Evolutionary conservation across 2,888 invertebrate genomes (phyloP), one percentile per base, ranked within the genome.

Genomic region (Halictus ligatus): DNA sequence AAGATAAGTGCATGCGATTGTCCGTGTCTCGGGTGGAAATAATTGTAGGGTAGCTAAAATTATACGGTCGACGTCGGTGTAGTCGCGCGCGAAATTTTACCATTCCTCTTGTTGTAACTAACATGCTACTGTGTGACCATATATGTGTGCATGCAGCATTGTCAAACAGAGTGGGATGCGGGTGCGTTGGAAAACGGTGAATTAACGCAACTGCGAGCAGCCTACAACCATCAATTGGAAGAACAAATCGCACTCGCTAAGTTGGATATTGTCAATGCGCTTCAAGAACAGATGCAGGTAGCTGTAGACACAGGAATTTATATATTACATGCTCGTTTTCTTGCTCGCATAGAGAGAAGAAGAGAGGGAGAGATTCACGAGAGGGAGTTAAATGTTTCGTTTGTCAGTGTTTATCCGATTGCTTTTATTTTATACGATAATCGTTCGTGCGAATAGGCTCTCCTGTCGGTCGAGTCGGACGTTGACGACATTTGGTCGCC

Each of bases 251-350:
- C 96, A 77, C 95, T 96, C 93, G 97, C 97, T 86, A 96, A 97
- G 90, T 96, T 96, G 92, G 97, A 97, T 94, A 97, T 97, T 91
- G 96, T 97, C 88, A 96, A 96, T 88, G 97, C 97, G 90, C 95
- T 98, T 91, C 97, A 97, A 95, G 96, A 96, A 83, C 97, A 98
- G 94, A 96, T 98, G 92, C 97, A 97, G 97, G 98, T 98, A 96
- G 95, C 96, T 90, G 85, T 85, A 78, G 46, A 84, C 35, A 69
- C 71, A 46, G 35, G 71, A 76, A 29, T 80, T 80, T 77, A 43
- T 40, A 15, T 48, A 60, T 60, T 43, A 3, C 13, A 0, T 60
- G 18, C 18, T 3, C 2, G 7, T 29, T 64, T 18, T 29, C 25
- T 64, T 64, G 29, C 29, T 29, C n/a, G n/a, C 10, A 58, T n/a